These are phyloP conservation scores for Pasiphila rectangulata DNA, from an alignment of 2,888 invertebrate species.

Conservation along the genomic window DNA sequence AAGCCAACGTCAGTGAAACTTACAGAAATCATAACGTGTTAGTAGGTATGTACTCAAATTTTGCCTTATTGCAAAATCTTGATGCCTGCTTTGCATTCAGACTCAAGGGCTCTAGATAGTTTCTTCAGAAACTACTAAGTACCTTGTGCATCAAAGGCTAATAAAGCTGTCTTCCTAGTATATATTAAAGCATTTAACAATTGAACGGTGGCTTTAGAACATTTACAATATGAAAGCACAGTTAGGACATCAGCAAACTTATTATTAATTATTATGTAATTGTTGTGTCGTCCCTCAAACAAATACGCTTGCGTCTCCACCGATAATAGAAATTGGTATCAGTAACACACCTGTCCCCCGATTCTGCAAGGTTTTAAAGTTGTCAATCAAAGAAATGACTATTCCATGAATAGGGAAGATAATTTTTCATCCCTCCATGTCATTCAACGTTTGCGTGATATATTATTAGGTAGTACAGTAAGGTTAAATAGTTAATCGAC, in stretches of 20 bases:
- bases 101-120: conserved; percentile 16
- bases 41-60: conserved; percentile 8
- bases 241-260: conserved; percentile 20
- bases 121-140: conserved; percentile 12
- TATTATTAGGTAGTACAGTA: conserved; percentile 20
- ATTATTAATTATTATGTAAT: conserved; percentile 39
- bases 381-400: not conserved
- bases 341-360: conserved; percentile 57
- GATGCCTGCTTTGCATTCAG: conserved; percentile 16
- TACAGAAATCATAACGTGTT: conserved; percentile 1
- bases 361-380: conserved; percentile 33
- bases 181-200: too few relatives aligned
- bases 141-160: conserved; percentile 6
- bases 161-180: conserved; percentile 8
- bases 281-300: conserved; percentile 73
- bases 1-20: not conserved
- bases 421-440: conserved; percentile 33
- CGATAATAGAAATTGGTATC: conserved; percentile 47
- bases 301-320: conserved; percentile 57
- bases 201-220: conserved; percentile 15
- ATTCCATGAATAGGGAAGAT: not conserved
- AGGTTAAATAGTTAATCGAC: conserved; percentile 23
- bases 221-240: conserved; percentile 18
- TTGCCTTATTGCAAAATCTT: conserved; percentile 17
- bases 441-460: conserved; percentile 20